Evolutionary conservation across 2,888 invertebrate genomes (phyloP).

Genomic region (Drosophila diplacantha): DNA sequence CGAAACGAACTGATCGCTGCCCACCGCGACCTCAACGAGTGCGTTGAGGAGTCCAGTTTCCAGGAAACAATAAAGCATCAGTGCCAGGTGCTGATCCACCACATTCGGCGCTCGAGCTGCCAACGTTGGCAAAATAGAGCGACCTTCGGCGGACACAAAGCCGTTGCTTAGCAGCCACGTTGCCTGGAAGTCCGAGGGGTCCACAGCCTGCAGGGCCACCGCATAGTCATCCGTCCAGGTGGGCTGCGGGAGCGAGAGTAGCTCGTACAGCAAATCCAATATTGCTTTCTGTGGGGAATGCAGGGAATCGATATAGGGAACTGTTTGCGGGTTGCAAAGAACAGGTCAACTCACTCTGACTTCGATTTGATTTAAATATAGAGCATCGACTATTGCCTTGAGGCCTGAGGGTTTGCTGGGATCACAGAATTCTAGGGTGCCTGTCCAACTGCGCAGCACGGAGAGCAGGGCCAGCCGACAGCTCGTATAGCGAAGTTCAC

Average conservation of each 20-base stretch:
- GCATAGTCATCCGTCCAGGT: conserved; percentile 96
- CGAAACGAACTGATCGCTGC: conserved; percentile 92
- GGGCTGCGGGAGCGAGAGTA: conserved; percentile 91
- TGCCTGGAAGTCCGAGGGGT: conserved; percentile 89
- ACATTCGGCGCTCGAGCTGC: conserved; percentile 92
- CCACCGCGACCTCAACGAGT: conserved; percentile 93
- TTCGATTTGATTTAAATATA: conserved; percentile 92
- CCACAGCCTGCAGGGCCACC: conserved; percentile 91
- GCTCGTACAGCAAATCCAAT: conserved; percentile 92
- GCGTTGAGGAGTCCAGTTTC: conserved; percentile 92
- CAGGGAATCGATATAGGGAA: not conserved
- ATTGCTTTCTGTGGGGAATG: conserved; percentile 85
- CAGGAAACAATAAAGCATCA: conserved; percentile 92
- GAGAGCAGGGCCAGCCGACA: conserved; percentile 90
- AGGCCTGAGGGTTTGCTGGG: conserved; percentile 86
- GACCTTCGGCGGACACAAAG: conserved; percentile 96
- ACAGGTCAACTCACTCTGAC: conserved; percentile 85
- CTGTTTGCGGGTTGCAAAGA: not conserved
- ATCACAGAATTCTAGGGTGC: conserved; percentile 91
- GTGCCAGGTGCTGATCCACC: conserved; percentile 92
- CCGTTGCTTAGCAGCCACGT: conserved; percentile 94
- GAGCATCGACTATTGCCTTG: conserved; percentile 86
- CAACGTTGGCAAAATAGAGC: conserved; percentile 89
- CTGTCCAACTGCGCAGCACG: conserved; percentile 94
- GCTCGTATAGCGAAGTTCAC: conserved; percentile 90